A percentile compares a stretch with the other conserved stretches of the same genome.
phyloP scores from a whole-genome alignment of 2,797 vertebrate genomes.

The Crax fasciolata region DNA sequence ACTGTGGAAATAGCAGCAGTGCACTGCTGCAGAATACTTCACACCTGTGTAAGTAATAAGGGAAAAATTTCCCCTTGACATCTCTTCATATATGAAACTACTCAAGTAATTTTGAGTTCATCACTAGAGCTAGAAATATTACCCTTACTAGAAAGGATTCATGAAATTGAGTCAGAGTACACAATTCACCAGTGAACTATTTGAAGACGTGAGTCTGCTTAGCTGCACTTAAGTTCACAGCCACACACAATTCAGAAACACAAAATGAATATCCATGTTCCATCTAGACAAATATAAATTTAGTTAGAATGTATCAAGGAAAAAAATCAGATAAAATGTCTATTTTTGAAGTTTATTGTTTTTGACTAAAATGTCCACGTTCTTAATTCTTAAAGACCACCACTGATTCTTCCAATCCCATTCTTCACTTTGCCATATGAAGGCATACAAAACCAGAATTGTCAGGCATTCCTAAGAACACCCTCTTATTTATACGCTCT shows the following conservation, averaged over 20 bases:
- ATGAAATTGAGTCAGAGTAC: background rate
- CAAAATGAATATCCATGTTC: background rate
- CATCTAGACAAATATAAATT: background rate
- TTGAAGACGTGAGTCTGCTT: background rate
- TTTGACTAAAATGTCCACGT: background rate
- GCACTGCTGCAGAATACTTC: background rate
- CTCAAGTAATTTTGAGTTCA: background rate
- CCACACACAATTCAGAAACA: background rate
- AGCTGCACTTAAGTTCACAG: background rate
- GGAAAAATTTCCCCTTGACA: background rate
- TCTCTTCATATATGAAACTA: background rate
- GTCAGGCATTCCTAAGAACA: background rate
- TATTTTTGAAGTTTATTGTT: background rate
- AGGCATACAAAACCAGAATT: background rate
- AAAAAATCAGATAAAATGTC: background rate
- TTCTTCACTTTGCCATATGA: background rate
- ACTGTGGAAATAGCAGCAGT: background rate
- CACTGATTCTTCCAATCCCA: background rate
- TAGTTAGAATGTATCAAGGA: background rate
- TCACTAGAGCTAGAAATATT: background rate
- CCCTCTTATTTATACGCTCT: background rate
- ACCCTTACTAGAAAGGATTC: background rate
- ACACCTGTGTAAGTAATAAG: background rate
- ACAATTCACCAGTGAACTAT: background rate
- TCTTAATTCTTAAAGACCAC: background rate